These are phyloP conservation scores for Pammene aurita DNA, from an alignment of 2,888 invertebrate genomes.

Conservation along the genomic window DNA sequence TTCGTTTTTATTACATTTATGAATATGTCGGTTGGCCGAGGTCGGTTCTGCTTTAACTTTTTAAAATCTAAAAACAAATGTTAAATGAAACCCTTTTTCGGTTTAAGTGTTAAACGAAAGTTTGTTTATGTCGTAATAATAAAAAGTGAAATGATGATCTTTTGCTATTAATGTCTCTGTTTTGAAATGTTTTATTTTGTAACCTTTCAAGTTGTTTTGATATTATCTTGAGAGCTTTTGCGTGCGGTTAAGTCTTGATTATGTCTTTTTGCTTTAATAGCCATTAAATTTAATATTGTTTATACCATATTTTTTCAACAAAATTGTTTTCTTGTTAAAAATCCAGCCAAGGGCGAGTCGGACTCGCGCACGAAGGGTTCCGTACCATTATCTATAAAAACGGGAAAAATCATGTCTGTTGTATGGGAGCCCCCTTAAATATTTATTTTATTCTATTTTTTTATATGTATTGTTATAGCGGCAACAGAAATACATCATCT, in stretches of 20 bases:
- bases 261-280: not conserved
- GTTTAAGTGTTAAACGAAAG: slow-evolving; percentile 34
- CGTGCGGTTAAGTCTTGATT: not conserved
- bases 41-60: slow-evolving; percentile 37
- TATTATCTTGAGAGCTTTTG: slow-evolving; percentile 19
- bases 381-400: too few species aligned
- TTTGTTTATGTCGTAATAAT: slow-evolving; percentile 18
- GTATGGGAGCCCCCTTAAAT: too few species aligned
- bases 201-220: slow-evolving; percentile 10
- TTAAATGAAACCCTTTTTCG: slow-evolving; percentile 31
- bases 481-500: too few species aligned
- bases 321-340: too few species aligned
- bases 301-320: too few species aligned
- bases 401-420: too few species aligned
- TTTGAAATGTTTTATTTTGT: slow-evolving; percentile 10
- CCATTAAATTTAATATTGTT: not conserved
- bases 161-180: slow-evolving; percentile 21
- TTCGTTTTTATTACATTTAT: slow-evolving; percentile 67
- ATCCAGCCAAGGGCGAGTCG: too few species aligned
- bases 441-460: too few species aligned
- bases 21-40: slow-evolving; percentile 49
- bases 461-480: too few species aligned
- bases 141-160: slow-evolving; percentile 33
- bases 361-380: too few species aligned
- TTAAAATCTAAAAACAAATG: slow-evolving; percentile 38